These are phyloP conservation scores for Prinia subflava DNA, from an alignment of 2,113 vertebrate species.

Conservation along the genomic window DNA sequence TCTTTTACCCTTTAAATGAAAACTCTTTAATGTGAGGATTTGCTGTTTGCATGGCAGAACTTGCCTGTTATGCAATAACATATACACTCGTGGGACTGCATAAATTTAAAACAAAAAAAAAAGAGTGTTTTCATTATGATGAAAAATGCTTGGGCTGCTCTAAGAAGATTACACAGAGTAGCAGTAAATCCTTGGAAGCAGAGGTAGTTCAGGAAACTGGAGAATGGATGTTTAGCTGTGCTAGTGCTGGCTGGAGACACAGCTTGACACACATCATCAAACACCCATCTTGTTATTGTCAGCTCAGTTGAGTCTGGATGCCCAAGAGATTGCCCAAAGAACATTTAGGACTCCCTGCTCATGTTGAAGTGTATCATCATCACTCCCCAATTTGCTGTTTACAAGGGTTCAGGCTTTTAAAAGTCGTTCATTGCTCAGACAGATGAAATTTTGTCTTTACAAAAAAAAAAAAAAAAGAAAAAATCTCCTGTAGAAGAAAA, in stretches of 20 bases:
- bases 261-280: neutral
- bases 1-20: neutral
- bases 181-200: constrained; percentile 10
- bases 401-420: neutral
- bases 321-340: neutral
- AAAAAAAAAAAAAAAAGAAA: neutral
- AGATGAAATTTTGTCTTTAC: neutral
- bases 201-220: neutral
- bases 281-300: neutral
- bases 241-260: neutral
- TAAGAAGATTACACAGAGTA: neutral
- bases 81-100: neutral
- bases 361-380: neutral
- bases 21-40: neutral
- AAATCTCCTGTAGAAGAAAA: neutral
- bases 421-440: neutral
- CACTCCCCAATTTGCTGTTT: neutral
- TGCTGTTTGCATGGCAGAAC: neutral
- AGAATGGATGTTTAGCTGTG: neutral
- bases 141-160: neutral
- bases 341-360: neutral
- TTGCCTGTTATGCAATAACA: neutral
- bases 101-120: neutral
- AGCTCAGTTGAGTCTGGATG: neutral
- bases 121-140: neutral